Base-by-base conservation (phyloP, 37 sponge, comb jelly and placozoan species). In the Diacarnus erythraeanus region DNA sequence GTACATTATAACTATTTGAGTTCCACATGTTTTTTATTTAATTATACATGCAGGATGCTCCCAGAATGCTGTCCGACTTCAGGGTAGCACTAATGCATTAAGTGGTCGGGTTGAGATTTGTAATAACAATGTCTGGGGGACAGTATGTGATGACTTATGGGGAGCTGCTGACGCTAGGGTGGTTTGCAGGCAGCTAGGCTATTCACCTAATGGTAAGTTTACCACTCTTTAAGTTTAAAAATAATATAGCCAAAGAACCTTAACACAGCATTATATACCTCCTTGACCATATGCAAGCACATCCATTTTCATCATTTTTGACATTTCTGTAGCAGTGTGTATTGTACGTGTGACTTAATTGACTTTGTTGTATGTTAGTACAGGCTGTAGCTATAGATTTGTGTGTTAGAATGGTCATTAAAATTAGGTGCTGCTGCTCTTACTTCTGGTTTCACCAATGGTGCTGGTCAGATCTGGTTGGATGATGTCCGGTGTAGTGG, bases 361-460 rank as follows among this genome's bases (percentile, higher is more conserved):
- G n/a, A n/a, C n/a, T n/a, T n/a, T n/a, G n/a, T n/a, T n/a, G n/a
- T n/a, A n/a, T n/a, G n/a, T n/a, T n/a, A n/a, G n/a, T n/a, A n/a
- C n/a, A n/a, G n/a, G n/a, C n/a, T n/a, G n/a, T n/a, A n/a, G n/a
- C n/a, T n/a, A n/a, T n/a, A n/a, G n/a, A n/a, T n/a, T n/a, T n/a
- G n/a, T n/a, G n/a, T n/a, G n/a, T n/a, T n/a, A n/a, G n/a, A n/a
- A n/a, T n/a, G n/a, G n/a, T n/a, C n/a, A n/a, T n/a, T n/a, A n/a
- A n/a, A n/a, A n/a, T n/a, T n/a, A 47, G 69, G 69, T 18, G 69
- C 69, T 33, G 20, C 39, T 68, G 38, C 38, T 68, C 69, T 68
- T 4, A 68, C 69, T 27, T 21, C 69, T 35, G 69, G 38, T 31
- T 29, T 68, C 38, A 68, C 69, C 27, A 34, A 68, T 35, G 69